phyloP scores from a whole-genome alignment of 2,113 vertebrate species.

The Eulemur rufifrons region DNA sequence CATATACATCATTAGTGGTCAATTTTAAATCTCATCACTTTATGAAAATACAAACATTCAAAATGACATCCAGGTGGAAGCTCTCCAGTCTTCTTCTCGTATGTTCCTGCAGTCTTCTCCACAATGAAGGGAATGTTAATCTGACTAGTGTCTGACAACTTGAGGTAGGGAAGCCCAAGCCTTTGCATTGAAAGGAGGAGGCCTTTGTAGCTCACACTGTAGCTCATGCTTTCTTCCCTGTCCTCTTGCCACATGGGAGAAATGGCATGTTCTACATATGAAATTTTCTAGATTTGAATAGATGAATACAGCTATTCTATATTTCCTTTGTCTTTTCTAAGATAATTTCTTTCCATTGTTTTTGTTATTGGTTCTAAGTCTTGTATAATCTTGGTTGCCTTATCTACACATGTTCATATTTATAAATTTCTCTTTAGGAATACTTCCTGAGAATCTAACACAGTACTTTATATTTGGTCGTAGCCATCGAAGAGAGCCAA shows the following conservation, averaged over 20 bases:
- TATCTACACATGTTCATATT: not conserved
- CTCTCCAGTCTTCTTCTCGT: not conserved
- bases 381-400: not conserved
- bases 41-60: not conserved
- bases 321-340: not conserved
- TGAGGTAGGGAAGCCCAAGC: not conserved
- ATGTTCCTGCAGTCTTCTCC: not conserved
- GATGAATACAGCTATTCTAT: not conserved
- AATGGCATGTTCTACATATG: not conserved
- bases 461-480: not conserved
- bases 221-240: not conserved
- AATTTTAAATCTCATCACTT: not conserved
- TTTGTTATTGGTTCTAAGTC: not conserved
- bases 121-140: not conserved
- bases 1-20: not conserved
- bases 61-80: not conserved
- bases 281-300: not conserved
- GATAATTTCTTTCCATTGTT: not conserved
- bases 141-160: not conserved
- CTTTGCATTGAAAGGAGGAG: not conserved
- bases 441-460: not conserved
- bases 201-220: not conserved
- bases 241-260: not conserved
- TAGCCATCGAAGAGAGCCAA: conserved; percentile 8
- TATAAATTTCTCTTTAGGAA: conserved; percentile 21